Evolutionary conservation across 2,888 invertebrate species (phyloP).

Genomic region (Amphipoea oculea): DNA sequence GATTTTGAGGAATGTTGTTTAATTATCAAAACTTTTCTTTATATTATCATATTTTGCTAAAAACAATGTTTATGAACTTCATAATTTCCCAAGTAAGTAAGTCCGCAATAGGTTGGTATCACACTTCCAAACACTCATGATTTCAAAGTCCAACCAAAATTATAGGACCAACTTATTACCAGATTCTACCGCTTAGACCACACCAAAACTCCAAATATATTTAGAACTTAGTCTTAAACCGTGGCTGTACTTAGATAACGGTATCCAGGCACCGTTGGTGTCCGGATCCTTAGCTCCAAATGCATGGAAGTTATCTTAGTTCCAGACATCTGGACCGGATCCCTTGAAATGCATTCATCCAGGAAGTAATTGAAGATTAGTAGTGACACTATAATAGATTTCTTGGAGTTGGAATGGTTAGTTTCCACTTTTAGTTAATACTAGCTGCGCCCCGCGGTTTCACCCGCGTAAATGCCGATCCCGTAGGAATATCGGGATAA

Average conservation of each 20-base stretch:
- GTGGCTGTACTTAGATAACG: slow-evolving; percentile 59
- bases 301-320: slow-evolving; percentile 56
- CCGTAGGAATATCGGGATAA: too few species aligned
- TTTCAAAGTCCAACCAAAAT: slow-evolving; percentile 1
- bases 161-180: not conserved
- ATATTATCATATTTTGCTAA: too few species aligned
- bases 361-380: slow-evolving; percentile 60
- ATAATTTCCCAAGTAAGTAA: not conserved
- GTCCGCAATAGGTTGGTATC: not conserved
- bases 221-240: slow-evolving; percentile 66
- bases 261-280: slow-evolving; percentile 47
- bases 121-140: not conserved
- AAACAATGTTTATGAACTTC: not conserved
- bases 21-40: too few species aligned
- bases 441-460: too few species aligned
- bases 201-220: slow-evolving; percentile 64
- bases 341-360: slow-evolving; percentile 54
- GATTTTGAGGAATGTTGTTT: too few species aligned
- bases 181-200: slow-evolving; percentile 43
- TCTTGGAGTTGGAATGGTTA: slow-evolving; percentile 20
- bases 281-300: slow-evolving; percentile 53
- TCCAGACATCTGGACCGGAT: slow-evolving; percentile 44
- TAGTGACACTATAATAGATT: slow-evolving; percentile 21
- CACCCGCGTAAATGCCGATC: too few species aligned
- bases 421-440: not conserved